Base-by-base conservation (phyloP, 1,140 invertebrate species). In the Atta texana region DNA sequence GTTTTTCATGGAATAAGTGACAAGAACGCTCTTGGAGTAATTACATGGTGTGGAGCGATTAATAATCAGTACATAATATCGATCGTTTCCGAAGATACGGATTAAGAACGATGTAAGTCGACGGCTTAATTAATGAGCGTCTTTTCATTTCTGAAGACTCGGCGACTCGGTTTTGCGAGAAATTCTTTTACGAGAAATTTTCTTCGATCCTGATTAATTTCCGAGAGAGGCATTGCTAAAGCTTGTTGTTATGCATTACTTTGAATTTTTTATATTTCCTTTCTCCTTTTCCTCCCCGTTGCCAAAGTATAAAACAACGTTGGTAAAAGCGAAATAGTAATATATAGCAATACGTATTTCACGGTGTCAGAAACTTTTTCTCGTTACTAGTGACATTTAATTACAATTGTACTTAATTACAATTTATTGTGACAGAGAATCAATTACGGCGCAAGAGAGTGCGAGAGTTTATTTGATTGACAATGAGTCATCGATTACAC, bases 41-140 rank as follows among this genome's bases (percentile, higher is more conserved):
- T 84, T 75, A 51, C 12, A 69, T 14, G 66, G 44, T 21, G n/a
- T 69, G 34, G 14, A 2, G n/a, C 44, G 31, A 66, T 78, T 78
- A 66, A 76, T 78, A 77, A 85, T 85, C 51, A 77, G 51, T 63
- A 53, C 14, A 28, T 18, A n/a, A 85, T 66, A 78, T 76, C 61
- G 75, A 66, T 85, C 61, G 61, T 31, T 61, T 77, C 51, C 31
- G 34, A 71, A 44, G 44, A 49, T 49, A 80, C 16, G 39, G 49
- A 76, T 76, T 80, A 68, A 76, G 63, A 85, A 85, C 49, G 51
- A 84, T 75, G 69, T 84, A 84, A 69, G 80, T 84, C 80, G 69
- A 51, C 80, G 69, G 39, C 44, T 84, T 84, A 84, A 84, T 84
- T 84, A 75, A 63, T 57, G 51, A 21, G 10, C 51, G 18, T 31